phyloP scores from a whole-genome alignment of 2,797 vertebrate species.

The Pangasius mekongensis region DNA sequence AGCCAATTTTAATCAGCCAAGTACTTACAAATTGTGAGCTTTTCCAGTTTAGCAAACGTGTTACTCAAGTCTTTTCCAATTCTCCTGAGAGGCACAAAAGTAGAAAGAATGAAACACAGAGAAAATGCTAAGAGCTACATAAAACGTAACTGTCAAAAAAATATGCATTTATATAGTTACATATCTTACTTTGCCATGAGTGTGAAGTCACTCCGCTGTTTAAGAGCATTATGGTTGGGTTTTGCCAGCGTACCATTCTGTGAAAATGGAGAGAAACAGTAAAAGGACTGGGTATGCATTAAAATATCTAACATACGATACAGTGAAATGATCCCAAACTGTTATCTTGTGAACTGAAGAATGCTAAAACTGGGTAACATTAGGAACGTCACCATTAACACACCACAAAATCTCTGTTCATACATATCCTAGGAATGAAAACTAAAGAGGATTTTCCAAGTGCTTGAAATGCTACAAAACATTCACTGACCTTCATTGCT shows the following conservation, averaged over 20 bases:
- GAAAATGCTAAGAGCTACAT: not conserved
- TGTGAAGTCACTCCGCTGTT: slow-evolving; percentile 92
- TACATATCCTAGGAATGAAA: not conserved
- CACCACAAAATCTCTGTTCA: not conserved
- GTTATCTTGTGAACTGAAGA: not conserved
- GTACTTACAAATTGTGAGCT: slow-evolving; percentile 91
- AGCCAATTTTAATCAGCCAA: not conserved
- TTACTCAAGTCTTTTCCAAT: slow-evolving; percentile 96
- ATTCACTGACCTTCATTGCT: not conserved
- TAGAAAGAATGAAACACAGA: slow-evolving; percentile 12
- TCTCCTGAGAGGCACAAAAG: slow-evolving; percentile 74
- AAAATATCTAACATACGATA: not conserved
- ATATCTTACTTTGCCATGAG: slow-evolving; percentile 92
- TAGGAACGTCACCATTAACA: not conserved
- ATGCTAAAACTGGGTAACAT: not conserved
- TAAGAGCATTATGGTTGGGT: slow-evolving; percentile 78
- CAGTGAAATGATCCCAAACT: not conserved
- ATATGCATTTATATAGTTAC: slow-evolving; percentile 18
- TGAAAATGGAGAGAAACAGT: slow-evolving; percentile 5
- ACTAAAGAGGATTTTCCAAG: not conserved
- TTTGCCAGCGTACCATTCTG: slow-evolving; percentile 89
- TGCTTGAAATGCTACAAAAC: not conserved
- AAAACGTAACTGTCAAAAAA: not conserved
- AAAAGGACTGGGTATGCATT: not conserved
- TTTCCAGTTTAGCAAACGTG: slow-evolving; percentile 95